These are phyloP conservation scores for Formicarius rufipectus DNA, from an alignment of 2,113 vertebrate species.

Conservation along the genomic window DNA sequence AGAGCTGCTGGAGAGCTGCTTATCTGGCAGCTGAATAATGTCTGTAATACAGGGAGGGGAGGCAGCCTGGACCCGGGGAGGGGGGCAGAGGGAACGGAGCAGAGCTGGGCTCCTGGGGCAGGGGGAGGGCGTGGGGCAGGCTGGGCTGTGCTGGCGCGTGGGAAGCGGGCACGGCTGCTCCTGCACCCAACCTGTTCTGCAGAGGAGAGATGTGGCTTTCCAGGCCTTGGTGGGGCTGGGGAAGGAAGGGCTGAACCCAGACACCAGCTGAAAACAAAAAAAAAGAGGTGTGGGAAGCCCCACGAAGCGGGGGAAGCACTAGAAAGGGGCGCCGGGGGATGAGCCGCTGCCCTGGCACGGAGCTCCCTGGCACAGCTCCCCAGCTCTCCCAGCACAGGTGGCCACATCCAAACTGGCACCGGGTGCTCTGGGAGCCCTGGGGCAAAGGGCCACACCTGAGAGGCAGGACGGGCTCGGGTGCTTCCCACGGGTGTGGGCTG, in stretches of 20 bases:
- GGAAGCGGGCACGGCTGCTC: background rate
- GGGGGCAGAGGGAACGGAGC: background rate
- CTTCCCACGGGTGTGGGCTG: slow-evolving; percentile 60
- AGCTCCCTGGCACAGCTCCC: background rate
- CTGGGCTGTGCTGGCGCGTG: background rate
- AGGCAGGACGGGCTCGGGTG: background rate
- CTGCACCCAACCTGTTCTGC: slow-evolving; percentile 1
- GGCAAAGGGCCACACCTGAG: slow-evolving; percentile 54
- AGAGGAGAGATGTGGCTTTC: background rate
- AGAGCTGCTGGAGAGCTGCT: slow-evolving; percentile 49
- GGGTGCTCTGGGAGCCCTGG: background rate
- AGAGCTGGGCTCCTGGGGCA: background rate
- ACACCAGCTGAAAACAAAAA: background rate
- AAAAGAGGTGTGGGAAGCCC: background rate
- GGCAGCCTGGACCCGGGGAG: background rate
- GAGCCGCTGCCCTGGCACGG: background rate
- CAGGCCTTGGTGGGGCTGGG: background rate
- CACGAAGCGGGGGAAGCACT: background rate
- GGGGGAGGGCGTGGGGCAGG: background rate
- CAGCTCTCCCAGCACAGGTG: background rate
- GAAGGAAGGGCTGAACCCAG: background rate
- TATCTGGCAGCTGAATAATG: slow-evolving; percentile 26
- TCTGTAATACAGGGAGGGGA: slow-evolving; percentile 26
- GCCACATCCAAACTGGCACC: slow-evolving; percentile 21
- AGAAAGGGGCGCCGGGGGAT: too few species aligned